phyloP scores from a whole-genome alignment of 2,888 invertebrate genomes.

The Drosophila ustulata region DNA sequence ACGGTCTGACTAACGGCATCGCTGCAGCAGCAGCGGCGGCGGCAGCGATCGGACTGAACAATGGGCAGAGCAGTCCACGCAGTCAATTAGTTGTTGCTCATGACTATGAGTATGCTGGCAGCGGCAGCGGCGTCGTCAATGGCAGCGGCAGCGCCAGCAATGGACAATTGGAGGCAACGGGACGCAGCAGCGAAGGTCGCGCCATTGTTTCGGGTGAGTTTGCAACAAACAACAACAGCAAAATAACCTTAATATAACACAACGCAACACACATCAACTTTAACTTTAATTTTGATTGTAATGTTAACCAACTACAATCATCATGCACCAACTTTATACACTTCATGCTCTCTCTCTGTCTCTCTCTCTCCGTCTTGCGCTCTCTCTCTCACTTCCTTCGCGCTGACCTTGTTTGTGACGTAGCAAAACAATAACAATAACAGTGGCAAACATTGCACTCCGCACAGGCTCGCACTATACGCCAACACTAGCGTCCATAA shows the following conservation, averaged over 20 bases:
- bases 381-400: constrained; percentile 10
- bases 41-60: constrained; percentile 26
- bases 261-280: background rate
- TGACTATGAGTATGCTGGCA: constrained; percentile 56
- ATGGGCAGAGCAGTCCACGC: constrained; percentile 53
- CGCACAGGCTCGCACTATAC: constrained; percentile 62
- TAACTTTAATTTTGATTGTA: background rate
- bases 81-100: constrained; percentile 50
- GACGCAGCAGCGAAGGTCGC: constrained; percentile 69
- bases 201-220: constrained; percentile 71
- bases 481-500: constrained; percentile 24
- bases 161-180: constrained; percentile 48
- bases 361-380: background rate
- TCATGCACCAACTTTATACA: background rate
- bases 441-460: constrained; percentile 48
- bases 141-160: constrained; percentile 50
- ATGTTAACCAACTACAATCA: background rate
- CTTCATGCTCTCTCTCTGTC: no score
- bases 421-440: constrained; percentile 44
- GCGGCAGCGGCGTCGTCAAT: constrained; percentile 30
- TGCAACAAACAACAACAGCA: background rate
- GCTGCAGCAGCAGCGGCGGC: constrained; percentile 33
- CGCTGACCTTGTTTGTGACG: constrained; percentile 77
- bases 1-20: constrained; percentile 54
- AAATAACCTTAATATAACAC: background rate